Conservation (phyloP, 2,797 vertebrate genomes). For the Stomatorhinus walkeri region DNA sequence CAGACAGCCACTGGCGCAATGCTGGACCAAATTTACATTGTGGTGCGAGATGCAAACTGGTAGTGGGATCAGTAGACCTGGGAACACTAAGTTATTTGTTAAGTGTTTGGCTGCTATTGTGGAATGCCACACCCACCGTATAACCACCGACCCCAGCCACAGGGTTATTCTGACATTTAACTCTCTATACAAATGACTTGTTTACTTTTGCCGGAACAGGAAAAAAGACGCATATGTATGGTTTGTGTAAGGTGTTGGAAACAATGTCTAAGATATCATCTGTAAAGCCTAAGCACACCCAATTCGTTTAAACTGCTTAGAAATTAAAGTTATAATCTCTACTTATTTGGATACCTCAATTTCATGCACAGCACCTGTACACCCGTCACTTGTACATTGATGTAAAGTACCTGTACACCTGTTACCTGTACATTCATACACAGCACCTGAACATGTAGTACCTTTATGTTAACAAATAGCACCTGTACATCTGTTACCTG, state of each 20-base stretch:
- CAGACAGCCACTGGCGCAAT: neutral
- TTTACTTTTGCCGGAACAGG: neutral
- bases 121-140: neutral
- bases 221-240: constrained; percentile 13
- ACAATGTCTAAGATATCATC: neutral
- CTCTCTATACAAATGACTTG: neutral
- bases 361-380: neutral
- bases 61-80: neutral
- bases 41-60: constrained; percentile 4
- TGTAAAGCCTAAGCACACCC: neutral
- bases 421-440: neutral
- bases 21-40: constrained; percentile 11
- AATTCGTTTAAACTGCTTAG: neutral
- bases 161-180: neutral
- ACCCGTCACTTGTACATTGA: neutral
- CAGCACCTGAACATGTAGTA: neutral
- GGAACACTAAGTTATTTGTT: neutral
- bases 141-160: neutral
- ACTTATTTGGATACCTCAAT: neutral
- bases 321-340: neutral
- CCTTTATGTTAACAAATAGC: neutral
- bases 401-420: neutral
- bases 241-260: neutral
- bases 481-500: neutral
- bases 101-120: neutral